phyloP scores from a whole-genome alignment of 2,797 vertebrate genomes.

The Sitta carolinensis region DNA sequence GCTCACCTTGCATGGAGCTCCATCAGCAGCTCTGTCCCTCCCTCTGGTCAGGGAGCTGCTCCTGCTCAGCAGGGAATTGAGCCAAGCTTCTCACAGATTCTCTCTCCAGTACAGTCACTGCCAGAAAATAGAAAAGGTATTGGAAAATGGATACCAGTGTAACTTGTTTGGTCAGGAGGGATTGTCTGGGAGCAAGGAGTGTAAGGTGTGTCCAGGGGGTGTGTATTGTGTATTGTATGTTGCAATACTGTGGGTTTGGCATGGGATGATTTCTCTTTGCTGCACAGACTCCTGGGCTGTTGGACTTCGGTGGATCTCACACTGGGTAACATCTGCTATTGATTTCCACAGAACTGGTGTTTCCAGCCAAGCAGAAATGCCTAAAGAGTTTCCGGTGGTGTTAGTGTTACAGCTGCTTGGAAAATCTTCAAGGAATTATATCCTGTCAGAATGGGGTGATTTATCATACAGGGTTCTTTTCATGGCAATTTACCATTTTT shows the following conservation, averaged over 20 bases:
- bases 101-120: background rate
- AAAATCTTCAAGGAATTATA: background rate
- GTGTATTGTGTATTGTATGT: background rate
- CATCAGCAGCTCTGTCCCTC: background rate
- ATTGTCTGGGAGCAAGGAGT: background rate
- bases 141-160: background rate
- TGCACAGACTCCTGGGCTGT: background rate
- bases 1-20: background rate
- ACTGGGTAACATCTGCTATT: constrained; percentile 7
- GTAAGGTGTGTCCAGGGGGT: background rate
- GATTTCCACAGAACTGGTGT: constrained; percentile 19
- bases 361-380: constrained; percentile 27
- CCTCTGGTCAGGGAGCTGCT: background rate
- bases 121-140: background rate
- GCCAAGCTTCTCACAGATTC: background rate
- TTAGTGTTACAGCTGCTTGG: background rate
- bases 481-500: background rate
- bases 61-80: background rate
- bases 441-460: background rate
- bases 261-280: background rate
- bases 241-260: rapidly evolving
- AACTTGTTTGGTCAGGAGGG: background rate
- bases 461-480: background rate
- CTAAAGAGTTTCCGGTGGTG: background rate
- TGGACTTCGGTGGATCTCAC: background rate